Conservation (phyloP, 2,113 vertebrate species). For the Australoheros scitulus region DNA sequence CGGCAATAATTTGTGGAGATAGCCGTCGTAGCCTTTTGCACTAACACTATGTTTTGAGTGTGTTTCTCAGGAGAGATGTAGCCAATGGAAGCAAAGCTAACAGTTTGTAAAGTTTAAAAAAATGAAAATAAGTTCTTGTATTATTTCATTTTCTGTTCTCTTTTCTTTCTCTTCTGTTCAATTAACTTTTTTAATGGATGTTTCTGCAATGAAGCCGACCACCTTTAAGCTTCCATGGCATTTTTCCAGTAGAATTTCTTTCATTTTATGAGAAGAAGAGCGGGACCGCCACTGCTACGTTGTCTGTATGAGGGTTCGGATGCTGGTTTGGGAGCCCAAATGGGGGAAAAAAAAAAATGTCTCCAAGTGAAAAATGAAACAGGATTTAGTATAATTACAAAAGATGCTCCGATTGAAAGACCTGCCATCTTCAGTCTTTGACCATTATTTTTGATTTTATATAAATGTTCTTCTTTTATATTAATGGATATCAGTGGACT, state of each 20-base stretch:
- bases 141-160: slow-evolving; percentile 46
- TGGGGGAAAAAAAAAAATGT: neutral
- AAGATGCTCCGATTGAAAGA: slow-evolving; percentile 41
- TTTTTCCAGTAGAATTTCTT: slow-evolving; percentile 41
- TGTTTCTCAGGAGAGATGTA: slow-evolving; percentile 46
- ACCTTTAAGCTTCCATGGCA: slow-evolving; percentile 36
- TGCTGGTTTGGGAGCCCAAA: slow-evolving; percentile 31
- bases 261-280: slow-evolving; percentile 45
- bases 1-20: slow-evolving; percentile 11
- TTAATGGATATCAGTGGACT: slow-evolving; percentile 85
- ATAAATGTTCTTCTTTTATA: slow-evolving; percentile 84
- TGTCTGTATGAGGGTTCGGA: slow-evolving; percentile 20
- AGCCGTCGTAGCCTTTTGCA: slow-evolving; percentile 18
- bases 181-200: slow-evolving; percentile 30
- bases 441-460: slow-evolving; percentile 83
- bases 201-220: slow-evolving; percentile 37
- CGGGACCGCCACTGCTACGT: slow-evolving; percentile 25
- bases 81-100: slow-evolving; percentile 36
- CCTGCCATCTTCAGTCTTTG: slow-evolving; percentile 79
- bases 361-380: slow-evolving; percentile 32
- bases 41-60: slow-evolving; percentile 45
- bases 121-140: slow-evolving; percentile 26
- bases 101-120: neutral
- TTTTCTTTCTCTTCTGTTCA: slow-evolving; percentile 47
- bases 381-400: slow-evolving; percentile 55